Evolutionary conservation across 2,888 invertebrate genomes (phyloP), one percentile per base, ranked within the genome.

Genomic region (Ormyrus pomaceus): DNA sequence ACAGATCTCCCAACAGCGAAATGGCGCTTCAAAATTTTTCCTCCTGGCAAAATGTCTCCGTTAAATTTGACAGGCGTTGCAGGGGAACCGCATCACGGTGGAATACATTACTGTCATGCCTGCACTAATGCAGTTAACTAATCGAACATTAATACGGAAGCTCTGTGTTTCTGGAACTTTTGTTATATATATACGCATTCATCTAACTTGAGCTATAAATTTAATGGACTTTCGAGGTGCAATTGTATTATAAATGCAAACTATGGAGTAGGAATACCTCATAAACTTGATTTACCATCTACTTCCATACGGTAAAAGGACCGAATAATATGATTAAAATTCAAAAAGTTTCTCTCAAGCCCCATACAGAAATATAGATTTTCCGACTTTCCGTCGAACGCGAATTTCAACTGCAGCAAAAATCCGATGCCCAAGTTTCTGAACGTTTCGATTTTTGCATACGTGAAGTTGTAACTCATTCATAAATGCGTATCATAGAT

Each of bases 211-310:
- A 62, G 58, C 59, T 65, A 59, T 75, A 74, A 73, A 79, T 75
- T 75, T 65, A 53, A 64, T 48, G 58, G 48, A 62, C 78, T 73
- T 68, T 61, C 53, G 45, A 19, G 13, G 50, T 73, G 56, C 56
- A 73, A 78, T 78, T 73, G 59, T 62, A 73, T 68, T 78, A 78
- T 73, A 66, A 77, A 73, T 73, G 66, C 78, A 73, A 69, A 73
- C 56, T 48, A 58, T 55, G 19, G 11, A 5, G 10, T 34, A 10
- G n/a, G 13, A 8, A 68, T 13, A 72, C 56, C 58, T 79, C 69
- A 58, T 79, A 74, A 79, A 79, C 11, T 74, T 73, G 69, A 79
- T 79, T 79, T 74, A 79, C 11, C 58, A 56, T 34, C 19, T 59
- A 61, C 45, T 19, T 62, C 5, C n/a, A 7, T 46, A 6, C 46